These are phyloP conservation scores for Mionectes macconnelli DNA, from an alignment of 2,113 vertebrate species.

Conservation along the genomic window DNA sequence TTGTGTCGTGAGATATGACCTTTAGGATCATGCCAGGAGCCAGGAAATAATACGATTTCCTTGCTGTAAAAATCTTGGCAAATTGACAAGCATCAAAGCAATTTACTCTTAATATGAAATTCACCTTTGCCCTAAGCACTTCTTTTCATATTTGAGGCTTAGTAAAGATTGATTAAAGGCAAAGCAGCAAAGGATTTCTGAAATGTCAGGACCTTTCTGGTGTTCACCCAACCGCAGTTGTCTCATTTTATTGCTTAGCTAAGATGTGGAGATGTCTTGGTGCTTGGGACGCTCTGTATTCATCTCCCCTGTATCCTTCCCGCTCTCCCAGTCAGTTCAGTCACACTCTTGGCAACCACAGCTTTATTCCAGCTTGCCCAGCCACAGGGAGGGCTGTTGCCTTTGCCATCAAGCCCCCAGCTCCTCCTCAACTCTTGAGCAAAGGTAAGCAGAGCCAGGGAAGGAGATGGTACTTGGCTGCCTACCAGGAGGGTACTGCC, in stretches of 20 bases:
- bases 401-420: background rate
- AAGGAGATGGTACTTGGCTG: background rate
- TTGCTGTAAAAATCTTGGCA: constrained; percentile 13
- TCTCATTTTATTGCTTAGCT: background rate
- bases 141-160: constrained; percentile 62
- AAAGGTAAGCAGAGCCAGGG: background rate
- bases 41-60: constrained; percentile 21
- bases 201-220: constrained; percentile 67
- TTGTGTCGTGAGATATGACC: background rate
- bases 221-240: constrained; percentile 6
- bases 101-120: constrained; percentile 55
- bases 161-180: constrained; percentile 53
- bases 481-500: background rate
- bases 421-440: background rate
- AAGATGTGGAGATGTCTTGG: background rate
- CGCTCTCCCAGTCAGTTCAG: background rate
- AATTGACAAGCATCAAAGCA: constrained; percentile 34
- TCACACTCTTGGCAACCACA: background rate
- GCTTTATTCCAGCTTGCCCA: background rate
- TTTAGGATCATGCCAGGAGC: constrained; percentile 16
- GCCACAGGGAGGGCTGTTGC: background rate
- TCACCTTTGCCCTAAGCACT: constrained; percentile 60
- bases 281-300: rapidly evolving
- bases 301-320: background rate
- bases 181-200: constrained; percentile 60